These are phyloP conservation scores for Plebejus anna DNA, from an alignment of 2,888 invertebrate species.

Conservation along the genomic window DNA sequence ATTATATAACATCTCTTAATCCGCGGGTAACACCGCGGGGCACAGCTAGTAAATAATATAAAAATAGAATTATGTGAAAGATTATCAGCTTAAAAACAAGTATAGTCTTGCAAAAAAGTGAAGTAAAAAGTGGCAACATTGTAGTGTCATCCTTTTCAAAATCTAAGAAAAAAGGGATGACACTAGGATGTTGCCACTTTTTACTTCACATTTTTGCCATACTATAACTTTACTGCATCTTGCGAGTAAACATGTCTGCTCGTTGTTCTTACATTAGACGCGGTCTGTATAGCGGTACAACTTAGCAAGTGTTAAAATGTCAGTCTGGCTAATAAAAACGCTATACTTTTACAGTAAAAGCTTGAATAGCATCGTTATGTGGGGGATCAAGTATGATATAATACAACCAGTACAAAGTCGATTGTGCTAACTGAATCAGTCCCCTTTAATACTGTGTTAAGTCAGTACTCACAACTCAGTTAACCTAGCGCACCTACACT, in stretches of 20 bases:
- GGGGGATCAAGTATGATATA: neutral
- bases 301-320: slow-evolving; percentile 14
- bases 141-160: too few relatives aligned
- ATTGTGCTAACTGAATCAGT: neutral
- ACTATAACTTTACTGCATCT: neutral
- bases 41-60: neutral
- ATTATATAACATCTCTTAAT: too few relatives aligned
- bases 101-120: too few relatives aligned
- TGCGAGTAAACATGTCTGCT: neutral
- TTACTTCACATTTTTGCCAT: too few relatives aligned
- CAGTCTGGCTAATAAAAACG: slow-evolving; percentile 4
- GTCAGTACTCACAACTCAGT: neutral
- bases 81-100: neutral
- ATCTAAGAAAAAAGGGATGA: too few relatives aligned
- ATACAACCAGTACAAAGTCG: neutral
- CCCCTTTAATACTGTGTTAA: neutral
- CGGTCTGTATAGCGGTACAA: neutral
- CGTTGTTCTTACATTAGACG: slow-evolving; percentile 6
- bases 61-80: neutral
- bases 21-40: too few relatives aligned
- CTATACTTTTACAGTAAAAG: neutral
- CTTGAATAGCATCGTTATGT: neutral
- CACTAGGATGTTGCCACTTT: too few relatives aligned
- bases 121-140: too few relatives aligned
- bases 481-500: neutral